These are phyloP conservation scores for Diplolepis rosae DNA, from an alignment of 2,888 invertebrate species.

Conservation along the genomic window DNA sequence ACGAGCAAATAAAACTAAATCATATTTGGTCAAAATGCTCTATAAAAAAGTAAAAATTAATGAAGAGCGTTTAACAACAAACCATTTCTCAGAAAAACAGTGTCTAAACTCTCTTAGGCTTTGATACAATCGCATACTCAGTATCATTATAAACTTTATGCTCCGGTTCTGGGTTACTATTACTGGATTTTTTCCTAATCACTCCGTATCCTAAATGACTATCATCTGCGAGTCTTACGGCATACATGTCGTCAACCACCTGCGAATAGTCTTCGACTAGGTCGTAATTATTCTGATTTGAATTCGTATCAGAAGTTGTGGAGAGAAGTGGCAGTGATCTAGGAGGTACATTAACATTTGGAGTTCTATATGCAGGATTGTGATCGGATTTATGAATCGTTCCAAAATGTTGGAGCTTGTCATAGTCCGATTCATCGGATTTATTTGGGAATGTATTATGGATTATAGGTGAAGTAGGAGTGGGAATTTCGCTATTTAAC, in stretches of 20 bases:
- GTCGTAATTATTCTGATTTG: conserved; percentile 84
- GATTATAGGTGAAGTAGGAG: conserved; percentile 60
- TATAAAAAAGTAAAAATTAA: neutral
- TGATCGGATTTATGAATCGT: conserved; percentile 81
- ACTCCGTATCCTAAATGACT: conserved; percentile 88
- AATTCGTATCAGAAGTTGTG: conserved; percentile 46
- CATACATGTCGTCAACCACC: conserved; percentile 75
- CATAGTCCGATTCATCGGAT: conserved; percentile 78
- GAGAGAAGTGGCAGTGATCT: conserved; percentile 52
- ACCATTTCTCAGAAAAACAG: neutral
- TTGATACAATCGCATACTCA: conserved; percentile 89
- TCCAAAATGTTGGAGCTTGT: conserved; percentile 87
- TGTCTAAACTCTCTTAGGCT: conserved; percentile 86
- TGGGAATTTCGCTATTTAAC: conserved; percentile 38
- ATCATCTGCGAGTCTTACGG: conserved; percentile 85
- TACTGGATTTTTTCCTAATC: conserved; percentile 78
- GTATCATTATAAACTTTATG: conserved; percentile 85
- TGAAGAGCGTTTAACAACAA: neutral
- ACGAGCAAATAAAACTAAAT: neutral
- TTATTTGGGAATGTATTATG: conserved; percentile 59
- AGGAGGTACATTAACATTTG: conserved; percentile 61
- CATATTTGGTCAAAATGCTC: neutral
- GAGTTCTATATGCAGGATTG: conserved; percentile 82
- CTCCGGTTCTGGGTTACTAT: conserved; percentile 74
- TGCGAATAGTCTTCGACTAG: conserved; percentile 75